phyloP scores from a whole-genome alignment of 2,113 vertebrate species.

The Tragelaphus imberbis region DNA sequence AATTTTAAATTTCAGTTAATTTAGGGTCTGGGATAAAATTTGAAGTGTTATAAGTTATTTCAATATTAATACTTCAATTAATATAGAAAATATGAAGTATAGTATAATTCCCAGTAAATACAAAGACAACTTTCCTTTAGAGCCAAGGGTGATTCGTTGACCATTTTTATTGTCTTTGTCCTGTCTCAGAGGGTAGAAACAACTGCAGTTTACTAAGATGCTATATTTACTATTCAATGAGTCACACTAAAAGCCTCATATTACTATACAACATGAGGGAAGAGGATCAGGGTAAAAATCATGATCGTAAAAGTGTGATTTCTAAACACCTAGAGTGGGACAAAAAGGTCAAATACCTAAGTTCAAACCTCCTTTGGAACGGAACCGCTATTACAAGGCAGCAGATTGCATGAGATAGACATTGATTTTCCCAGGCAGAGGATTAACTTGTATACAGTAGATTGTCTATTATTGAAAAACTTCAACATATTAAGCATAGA shows the following conservation, averaged over 20 bases:
- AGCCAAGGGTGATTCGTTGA: background rate
- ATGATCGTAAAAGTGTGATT: background rate
- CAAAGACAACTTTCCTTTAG: background rate
- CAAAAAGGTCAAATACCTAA: background rate
- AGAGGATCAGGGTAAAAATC: background rate
- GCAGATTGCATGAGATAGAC: background rate
- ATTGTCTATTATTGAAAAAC: background rate
- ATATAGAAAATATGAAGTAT: background rate
- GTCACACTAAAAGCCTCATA: background rate
- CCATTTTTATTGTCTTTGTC: background rate
- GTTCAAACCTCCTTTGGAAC: background rate
- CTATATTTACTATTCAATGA: constrained; percentile 22
- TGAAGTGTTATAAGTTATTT: background rate
- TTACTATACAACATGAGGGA: background rate
- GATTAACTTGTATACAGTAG: background rate
- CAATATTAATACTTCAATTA: background rate
- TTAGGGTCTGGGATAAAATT: background rate
- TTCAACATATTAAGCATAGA: background rate
- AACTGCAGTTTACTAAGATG: background rate
- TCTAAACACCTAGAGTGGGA: background rate
- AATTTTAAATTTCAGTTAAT: background rate
- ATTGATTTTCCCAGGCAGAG: background rate
- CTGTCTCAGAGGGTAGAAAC: background rate
- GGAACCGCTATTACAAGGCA: background rate
- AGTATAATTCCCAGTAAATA: background rate